Evolutionary conservation across 2,113 vertebrate species (phyloP).

Genomic region (Tupaia chinensis): DNA sequence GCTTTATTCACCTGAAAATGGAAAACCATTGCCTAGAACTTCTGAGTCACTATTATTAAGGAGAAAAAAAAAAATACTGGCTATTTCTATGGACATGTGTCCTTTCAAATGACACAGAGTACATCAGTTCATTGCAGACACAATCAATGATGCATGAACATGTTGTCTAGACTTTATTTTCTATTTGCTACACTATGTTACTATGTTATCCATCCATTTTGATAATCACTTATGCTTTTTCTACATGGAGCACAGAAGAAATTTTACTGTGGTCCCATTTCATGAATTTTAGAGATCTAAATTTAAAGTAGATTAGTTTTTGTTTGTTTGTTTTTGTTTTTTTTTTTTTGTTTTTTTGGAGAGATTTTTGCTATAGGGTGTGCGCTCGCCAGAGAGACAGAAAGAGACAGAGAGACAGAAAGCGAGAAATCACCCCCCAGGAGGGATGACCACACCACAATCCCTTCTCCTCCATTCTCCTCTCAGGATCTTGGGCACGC

Average conservation of each 20-base stretch:
- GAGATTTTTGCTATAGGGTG: too few relatives aligned
- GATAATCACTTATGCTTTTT: background rate
- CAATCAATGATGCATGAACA: conserved; percentile 60
- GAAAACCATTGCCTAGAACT: conserved; percentile 36
- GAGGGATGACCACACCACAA: too few relatives aligned
- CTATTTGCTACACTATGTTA: conserved; percentile 6
- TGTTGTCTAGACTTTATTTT: conserved; percentile 44
- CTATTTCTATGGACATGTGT: conserved; percentile 45
- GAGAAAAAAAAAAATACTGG: background rate
- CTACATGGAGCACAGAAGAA: background rate
- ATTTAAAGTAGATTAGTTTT: background rate
- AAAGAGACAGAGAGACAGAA: too few relatives aligned
- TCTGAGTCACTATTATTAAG: conserved; percentile 71
- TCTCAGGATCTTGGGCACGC: too few relatives aligned
- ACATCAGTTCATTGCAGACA: conserved; percentile 44
- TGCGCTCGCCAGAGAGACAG: too few relatives aligned
- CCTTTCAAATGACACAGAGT: conserved; percentile 67
- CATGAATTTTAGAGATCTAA: background rate
- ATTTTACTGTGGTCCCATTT: background rate
- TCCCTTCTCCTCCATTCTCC: too few relatives aligned
- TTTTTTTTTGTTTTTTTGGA: too few relatives aligned
- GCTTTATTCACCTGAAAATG: conserved; percentile 63
- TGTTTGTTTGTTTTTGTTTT: too few relatives aligned
- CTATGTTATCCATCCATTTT: background rate
- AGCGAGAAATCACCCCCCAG: too few relatives aligned